Conservation (phyloP, 2,113 vertebrate species). For the Upupa epops region DNA sequence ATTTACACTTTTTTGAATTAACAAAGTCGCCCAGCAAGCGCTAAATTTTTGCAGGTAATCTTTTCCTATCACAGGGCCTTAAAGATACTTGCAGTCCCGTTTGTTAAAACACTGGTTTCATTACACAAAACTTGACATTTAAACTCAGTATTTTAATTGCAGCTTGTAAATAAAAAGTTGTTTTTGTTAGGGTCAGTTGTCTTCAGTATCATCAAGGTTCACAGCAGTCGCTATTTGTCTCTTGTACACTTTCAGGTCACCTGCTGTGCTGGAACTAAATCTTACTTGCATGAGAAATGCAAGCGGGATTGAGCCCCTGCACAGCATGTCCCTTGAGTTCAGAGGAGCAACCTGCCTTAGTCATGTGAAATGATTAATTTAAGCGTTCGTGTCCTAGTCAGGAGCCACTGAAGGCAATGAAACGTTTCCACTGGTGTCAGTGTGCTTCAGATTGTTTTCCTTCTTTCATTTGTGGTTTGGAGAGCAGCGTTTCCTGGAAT, state of each 20-base stretch:
- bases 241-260: constrained; percentile 12
- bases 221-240: constrained; percentile 54
- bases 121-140: constrained; percentile 52
- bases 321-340: constrained; percentile 22
- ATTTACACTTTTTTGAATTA: constrained; percentile 9
- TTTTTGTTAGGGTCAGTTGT: constrained; percentile 45
- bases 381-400: neutral
- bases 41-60: constrained; percentile 3
- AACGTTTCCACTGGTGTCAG: neutral
- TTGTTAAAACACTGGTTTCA: constrained; percentile 38
- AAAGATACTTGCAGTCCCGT: neutral
- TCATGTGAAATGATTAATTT: constrained; percentile 16
- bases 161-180: constrained; percentile 50
- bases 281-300: constrained; percentile 21
- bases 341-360: constrained; percentile 13
- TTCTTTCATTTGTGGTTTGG: neutral
- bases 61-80: constrained; percentile 9
- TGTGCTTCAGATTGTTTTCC: neutral
- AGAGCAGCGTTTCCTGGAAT: neutral
- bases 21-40: neutral
- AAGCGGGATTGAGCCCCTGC: constrained; percentile 6
- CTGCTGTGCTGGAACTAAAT: constrained; percentile 31
- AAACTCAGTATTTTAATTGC: constrained; percentile 47
- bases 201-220: constrained; percentile 57
- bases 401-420: neutral